These are phyloP conservation scores for Cyclophora albipunctata DNA, from an alignment of 2,888 invertebrate genomes.

Conservation along the genomic window DNA sequence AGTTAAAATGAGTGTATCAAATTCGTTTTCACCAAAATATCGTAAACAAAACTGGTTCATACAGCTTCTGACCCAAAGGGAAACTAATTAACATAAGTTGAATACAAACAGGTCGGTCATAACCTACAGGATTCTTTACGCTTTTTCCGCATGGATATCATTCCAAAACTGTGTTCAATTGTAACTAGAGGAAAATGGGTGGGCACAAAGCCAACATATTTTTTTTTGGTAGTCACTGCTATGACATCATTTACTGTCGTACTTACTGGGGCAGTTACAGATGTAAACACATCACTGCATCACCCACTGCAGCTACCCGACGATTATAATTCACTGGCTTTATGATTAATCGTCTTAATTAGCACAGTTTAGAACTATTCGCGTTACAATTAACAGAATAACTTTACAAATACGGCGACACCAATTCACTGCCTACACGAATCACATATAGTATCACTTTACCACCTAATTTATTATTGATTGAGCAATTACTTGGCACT, in stretches of 20 bases:
- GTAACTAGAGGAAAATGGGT: slow-evolving; percentile 65
- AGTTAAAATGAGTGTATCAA: background rate
- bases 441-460: slow-evolving; percentile 36
- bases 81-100: slow-evolving; percentile 42
- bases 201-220: slow-evolving; percentile 73
- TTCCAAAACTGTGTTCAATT: slow-evolving; percentile 45
- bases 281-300: slow-evolving; percentile 71
- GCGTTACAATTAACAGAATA: slow-evolving; percentile 38
- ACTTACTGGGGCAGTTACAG: slow-evolving; percentile 65
- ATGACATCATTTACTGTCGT: slow-evolving; percentile 61
- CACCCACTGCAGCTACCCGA: slow-evolving; percentile 36
- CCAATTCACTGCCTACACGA: slow-evolving; percentile 64
- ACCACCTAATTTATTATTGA: slow-evolving; percentile 22
- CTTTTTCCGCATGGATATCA: slow-evolving; percentile 56
- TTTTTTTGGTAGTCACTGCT: slow-evolving; percentile 61
- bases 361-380: slow-evolving; percentile 28
- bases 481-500: slow-evolving; percentile 38
- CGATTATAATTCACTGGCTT: slow-evolving; percentile 24
- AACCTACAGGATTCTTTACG: slow-evolving; percentile 56
- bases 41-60: slow-evolving; percentile 17
- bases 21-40: slow-evolving; percentile 6
- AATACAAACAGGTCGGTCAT: slow-evolving; percentile 47
- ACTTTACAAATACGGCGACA: slow-evolving; percentile 48
- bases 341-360: slow-evolving; percentile 26
- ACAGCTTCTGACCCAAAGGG: slow-evolving; percentile 24